phyloP scores from a whole-genome alignment of 2,888 invertebrate genomes.

The Drosophila niveifrons region DNA sequence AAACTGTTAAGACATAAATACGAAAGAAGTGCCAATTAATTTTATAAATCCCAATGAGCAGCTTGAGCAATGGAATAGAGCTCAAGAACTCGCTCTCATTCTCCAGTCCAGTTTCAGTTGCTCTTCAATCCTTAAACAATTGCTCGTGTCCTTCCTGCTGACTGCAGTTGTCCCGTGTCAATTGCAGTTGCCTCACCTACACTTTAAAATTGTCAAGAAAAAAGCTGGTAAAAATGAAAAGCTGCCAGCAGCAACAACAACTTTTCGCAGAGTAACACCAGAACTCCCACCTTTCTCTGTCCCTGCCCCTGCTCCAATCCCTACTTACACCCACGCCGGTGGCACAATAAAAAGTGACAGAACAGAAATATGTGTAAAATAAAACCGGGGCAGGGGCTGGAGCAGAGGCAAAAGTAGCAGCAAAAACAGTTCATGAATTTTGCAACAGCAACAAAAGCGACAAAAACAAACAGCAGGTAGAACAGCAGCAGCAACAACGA shows the following conservation, averaged over 20 bases:
- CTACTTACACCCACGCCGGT: constrained; percentile 22
- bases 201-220: constrained; percentile 67
- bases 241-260: constrained; percentile 62
- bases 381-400: constrained; percentile 57
- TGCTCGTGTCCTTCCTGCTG: constrained; percentile 30
- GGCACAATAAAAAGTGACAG: constrained; percentile 77
- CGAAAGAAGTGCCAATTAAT: constrained; percentile 61
- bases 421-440: constrained; percentile 76
- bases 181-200: constrained; percentile 75
- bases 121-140: constrained; percentile 40
- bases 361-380: constrained; percentile 77
- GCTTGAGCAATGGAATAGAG: constrained; percentile 6
- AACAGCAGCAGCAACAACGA: constrained; percentile 49
- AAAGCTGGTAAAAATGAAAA: constrained; percentile 60
- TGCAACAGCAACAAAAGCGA: constrained; percentile 74
- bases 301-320: background rate
- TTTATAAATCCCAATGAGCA: constrained; percentile 46
- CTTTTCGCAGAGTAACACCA: constrained; percentile 18
- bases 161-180: constrained; percentile 72
- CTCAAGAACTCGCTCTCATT: constrained; percentile 16
- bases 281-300: constrained; percentile 24
- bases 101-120: constrained; percentile 19
- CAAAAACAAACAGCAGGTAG: constrained; percentile 71
- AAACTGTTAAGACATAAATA: constrained; percentile 41
- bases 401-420: constrained; percentile 28